Conservation (phyloP, 2,797 vertebrate genomes). For the Eutrigla gurnardus region DNA sequence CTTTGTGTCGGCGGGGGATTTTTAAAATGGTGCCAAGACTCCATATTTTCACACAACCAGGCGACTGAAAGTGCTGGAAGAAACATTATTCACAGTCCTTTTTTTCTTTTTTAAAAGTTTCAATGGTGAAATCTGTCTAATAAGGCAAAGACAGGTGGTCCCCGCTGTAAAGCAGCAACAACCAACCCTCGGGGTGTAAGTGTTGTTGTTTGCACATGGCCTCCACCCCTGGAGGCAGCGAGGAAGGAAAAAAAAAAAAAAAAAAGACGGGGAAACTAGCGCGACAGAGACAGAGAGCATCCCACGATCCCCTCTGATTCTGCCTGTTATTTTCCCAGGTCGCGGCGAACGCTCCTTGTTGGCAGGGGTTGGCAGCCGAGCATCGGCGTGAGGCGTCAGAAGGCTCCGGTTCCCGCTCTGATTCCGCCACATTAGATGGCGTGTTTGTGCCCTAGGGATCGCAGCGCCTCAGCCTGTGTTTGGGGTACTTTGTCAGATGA, state of each 20-base stretch:
- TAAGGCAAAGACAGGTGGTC: slow-evolving; percentile 61
- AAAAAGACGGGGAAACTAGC: slow-evolving; percentile 36
- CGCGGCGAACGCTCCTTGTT: slow-evolving; percentile 58
- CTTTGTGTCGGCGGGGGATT: not conserved
- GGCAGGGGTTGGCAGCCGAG: slow-evolving; percentile 68
- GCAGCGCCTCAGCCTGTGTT: slow-evolving; percentile 84
- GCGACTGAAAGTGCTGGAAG: slow-evolving; percentile 26
- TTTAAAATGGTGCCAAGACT: not conserved
- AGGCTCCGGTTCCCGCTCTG: slow-evolving; percentile 76
- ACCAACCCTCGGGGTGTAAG: slow-evolving; percentile 61
- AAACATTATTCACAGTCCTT: slow-evolving; percentile 24
- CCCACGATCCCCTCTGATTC: slow-evolving; percentile 78
- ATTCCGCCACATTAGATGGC: slow-evolving; percentile 86
- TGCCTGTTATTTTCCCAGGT: slow-evolving; percentile 74
- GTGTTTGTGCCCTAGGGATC: slow-evolving; percentile 87
- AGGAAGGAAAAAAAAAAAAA: too few species aligned
- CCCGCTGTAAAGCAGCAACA: slow-evolving; percentile 44
- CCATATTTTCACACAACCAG: slow-evolving; percentile 9
- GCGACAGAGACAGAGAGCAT: slow-evolving; percentile 62
- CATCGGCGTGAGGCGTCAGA: slow-evolving; percentile 67
- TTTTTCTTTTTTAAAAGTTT: slow-evolving; percentile 45
- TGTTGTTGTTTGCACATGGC: slow-evolving; percentile 71
- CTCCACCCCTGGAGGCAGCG: slow-evolving; percentile 56
- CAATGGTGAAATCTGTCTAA: slow-evolving; percentile 46
- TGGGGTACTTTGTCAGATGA: slow-evolving; percentile 89